phyloP scores from a whole-genome alignment of 2,113 vertebrate genomes.

The Charadrius vociferus region DNA sequence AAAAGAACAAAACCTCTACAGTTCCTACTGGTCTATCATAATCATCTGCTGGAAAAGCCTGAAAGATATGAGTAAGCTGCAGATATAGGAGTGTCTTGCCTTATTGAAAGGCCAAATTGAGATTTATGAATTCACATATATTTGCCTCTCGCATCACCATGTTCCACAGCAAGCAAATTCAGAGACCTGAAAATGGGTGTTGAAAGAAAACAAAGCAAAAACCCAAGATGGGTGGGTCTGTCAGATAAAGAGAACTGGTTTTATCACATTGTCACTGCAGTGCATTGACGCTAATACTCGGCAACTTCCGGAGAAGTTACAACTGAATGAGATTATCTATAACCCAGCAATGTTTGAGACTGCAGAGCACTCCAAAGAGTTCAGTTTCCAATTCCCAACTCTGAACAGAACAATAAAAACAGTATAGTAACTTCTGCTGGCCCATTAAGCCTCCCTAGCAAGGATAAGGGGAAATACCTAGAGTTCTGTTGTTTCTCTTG shows the following conservation, averaged over 20 bases:
- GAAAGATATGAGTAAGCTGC: background rate
- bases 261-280: background rate
- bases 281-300: background rate
- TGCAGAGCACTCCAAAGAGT: background rate
- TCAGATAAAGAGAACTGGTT: background rate
- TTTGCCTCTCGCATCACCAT: rapidly evolving
- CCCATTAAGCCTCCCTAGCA: background rate
- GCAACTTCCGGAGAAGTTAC: background rate
- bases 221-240: background rate
- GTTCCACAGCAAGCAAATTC: background rate
- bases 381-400: background rate
- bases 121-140: background rate
- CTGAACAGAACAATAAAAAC: background rate
- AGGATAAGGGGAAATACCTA: background rate
- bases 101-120: background rate
- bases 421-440: background rate
- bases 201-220: background rate
- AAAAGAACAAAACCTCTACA: conserved; percentile 5
- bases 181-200: background rate
- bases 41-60: background rate
- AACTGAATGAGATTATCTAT: background rate
- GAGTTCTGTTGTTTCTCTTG: background rate
- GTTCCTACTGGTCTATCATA: background rate
- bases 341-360: background rate
- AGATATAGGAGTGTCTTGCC: background rate